phyloP scores from a whole-genome alignment of 2,797 vertebrate genomes.

The Clarias fuscus region DNA sequence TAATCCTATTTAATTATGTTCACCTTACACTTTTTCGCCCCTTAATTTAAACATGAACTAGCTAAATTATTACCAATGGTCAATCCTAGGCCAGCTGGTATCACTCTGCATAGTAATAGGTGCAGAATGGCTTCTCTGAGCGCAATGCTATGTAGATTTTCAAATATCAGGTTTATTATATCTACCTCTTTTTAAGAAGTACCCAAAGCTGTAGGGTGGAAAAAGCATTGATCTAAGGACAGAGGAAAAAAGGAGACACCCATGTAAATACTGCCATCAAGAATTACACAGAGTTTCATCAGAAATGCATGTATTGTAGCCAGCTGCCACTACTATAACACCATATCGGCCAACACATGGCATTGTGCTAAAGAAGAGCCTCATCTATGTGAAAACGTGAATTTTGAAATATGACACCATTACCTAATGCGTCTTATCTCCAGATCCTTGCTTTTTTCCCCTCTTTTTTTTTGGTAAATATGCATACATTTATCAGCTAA shows the following conservation, averaged over 20 bases:
- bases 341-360: too few species aligned
- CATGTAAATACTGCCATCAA: conserved; percentile 68
- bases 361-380: too few species aligned
- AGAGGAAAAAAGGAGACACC: conserved; percentile 45
- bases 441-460: too few species aligned
- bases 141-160: not conserved
- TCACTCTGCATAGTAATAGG: conserved; percentile 39
- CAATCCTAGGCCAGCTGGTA: not conserved
- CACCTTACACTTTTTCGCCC: conserved; percentile 27
- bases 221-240: conserved; percentile 24
- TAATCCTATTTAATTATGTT: not conserved
- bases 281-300: conserved; percentile 76
- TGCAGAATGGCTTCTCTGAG: conserved; percentile 17
- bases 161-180: not conserved
- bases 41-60: conserved; percentile 14
- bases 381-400: too few species aligned
- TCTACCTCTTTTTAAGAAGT: not conserved
- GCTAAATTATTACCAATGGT: conserved; percentile 26
- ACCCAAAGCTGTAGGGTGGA: not conserved
- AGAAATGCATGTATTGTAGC: conserved; percentile 59
- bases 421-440: too few species aligned
- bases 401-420: too few species aligned
- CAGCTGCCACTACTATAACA: conserved; percentile 52
- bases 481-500: too few species aligned
- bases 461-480: too few species aligned